Conservation (phyloP, 1,140 invertebrate genomes). For the Ceratoteleas bidentatus region DNA sequence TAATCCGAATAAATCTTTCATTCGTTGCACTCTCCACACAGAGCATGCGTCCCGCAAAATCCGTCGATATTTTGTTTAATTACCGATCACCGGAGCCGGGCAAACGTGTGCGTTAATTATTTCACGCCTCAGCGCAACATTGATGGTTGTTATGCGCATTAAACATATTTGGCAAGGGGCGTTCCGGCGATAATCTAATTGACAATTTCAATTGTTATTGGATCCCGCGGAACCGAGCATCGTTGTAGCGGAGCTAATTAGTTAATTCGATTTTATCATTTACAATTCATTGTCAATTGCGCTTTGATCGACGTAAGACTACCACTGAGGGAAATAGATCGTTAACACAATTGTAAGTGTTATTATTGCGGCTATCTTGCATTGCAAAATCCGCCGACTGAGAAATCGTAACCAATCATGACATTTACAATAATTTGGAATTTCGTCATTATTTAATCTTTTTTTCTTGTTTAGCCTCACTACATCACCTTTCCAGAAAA, state of each 20-base stretch:
- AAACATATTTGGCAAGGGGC: neutral
- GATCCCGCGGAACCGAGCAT: neutral
- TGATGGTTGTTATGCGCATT: constrained; percentile 1
- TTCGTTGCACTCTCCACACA: too few relatives aligned
- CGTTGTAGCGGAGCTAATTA: neutral
- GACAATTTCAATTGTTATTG: constrained; percentile 5
- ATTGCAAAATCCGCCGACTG: too few relatives aligned
- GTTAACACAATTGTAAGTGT: too few relatives aligned
- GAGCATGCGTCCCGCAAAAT: neutral
- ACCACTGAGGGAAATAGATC: neutral
- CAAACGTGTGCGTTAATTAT: neutral
- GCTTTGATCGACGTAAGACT: neutral
- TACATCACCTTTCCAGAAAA: too few relatives aligned
- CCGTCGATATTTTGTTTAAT: neutral
- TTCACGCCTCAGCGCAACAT: neutral
- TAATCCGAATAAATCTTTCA: neutral
- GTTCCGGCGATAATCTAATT: neutral
- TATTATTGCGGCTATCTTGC: too few relatives aligned
- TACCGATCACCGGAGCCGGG: neutral
- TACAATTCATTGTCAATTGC: neutral
- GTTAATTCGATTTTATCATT: neutral
- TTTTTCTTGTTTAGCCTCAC: too few relatives aligned
- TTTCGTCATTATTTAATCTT: too few relatives aligned
- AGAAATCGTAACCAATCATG: too few relatives aligned
- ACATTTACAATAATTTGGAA: too few relatives aligned